Evolutionary conservation across 2,888 invertebrate genomes (phyloP).

Genomic region (Hedya salicella): DNA sequence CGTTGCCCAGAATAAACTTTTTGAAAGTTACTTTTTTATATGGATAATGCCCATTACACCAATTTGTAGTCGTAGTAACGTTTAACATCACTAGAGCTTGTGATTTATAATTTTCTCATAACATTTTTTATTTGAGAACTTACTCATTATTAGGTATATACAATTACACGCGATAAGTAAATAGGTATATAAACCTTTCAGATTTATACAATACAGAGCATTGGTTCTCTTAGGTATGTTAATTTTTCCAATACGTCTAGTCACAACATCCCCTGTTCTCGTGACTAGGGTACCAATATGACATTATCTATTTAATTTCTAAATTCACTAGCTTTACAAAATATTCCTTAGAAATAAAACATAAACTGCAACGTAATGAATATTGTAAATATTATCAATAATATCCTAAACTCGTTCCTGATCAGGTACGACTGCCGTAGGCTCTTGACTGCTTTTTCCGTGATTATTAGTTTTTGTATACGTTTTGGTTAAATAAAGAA

Average conservation of each 20-base stretch:
- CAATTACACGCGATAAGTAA: constrained; percentile 18
- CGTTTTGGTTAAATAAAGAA: too few species aligned
- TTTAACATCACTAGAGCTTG: constrained; percentile 55
- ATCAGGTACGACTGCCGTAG: constrained; percentile 24
- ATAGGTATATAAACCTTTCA: constrained; percentile 22
- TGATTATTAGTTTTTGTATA: neutral
- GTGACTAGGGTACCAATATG: constrained; percentile 23
- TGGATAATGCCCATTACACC: constrained; percentile 59
- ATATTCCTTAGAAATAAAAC: constrained; percentile 7
- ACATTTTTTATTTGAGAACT: constrained; percentile 24
- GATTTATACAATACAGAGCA: constrained; percentile 43
- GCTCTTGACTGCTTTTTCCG: constrained; percentile 4
- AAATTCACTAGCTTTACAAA: constrained; percentile 42
- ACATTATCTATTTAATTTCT: constrained; percentile 6
- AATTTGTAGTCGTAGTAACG: constrained; percentile 51
- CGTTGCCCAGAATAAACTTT: constrained; percentile 62
- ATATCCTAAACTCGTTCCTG: constrained; percentile 6
- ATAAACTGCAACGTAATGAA: constrained; percentile 14
- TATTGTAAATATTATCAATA: constrained; percentile 2
- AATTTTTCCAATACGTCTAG: constrained; percentile 42
- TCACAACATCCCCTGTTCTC: constrained; percentile 46
- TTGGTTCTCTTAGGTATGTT: constrained; percentile 28
- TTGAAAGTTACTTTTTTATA: constrained; percentile 70
- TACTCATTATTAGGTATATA: constrained; percentile 24
- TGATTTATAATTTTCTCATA: constrained; percentile 22